Conservation (phyloP, 2,797 vertebrate genomes). For the Salmo trutta region DNA sequence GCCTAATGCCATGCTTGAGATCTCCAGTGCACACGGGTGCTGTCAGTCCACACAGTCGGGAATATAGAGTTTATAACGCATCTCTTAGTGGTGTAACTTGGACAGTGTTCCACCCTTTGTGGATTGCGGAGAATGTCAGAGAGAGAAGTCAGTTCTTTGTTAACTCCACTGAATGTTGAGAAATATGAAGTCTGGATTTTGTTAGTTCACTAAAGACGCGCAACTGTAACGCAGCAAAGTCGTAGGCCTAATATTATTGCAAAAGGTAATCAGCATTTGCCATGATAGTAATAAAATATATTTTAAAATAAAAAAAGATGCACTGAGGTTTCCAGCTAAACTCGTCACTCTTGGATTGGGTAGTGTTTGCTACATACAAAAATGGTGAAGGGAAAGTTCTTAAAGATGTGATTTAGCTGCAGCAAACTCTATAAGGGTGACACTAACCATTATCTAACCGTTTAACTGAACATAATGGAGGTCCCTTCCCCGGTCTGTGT, state of each 20-base stretch:
- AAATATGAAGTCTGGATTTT: slow-evolving; percentile 4
- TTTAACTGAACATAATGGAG: slow-evolving; percentile 18
- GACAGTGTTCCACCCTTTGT: slow-evolving; percentile 52
- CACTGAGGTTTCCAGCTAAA: slow-evolving; percentile 47
- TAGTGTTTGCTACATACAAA: slow-evolving; percentile 77
- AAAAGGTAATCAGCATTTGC: slow-evolving; percentile 59
- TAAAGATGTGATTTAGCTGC: slow-evolving; percentile 41
- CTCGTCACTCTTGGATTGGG: slow-evolving; percentile 69
- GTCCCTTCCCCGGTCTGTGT: slow-evolving; percentile 27
- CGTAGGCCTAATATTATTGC: slow-evolving; percentile 58
- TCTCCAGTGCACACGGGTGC: not conserved
- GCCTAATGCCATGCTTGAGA: not conserved
- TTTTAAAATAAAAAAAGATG: slow-evolving; percentile 19
- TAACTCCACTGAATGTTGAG: slow-evolving; percentile 47
- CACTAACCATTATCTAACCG: slow-evolving; percentile 41
- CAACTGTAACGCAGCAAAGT: slow-evolving; percentile 30
- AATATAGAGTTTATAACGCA: slow-evolving; percentile 48
- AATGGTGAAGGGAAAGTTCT: slow-evolving; percentile 30
- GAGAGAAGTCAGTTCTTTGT: slow-evolving; percentile 35
- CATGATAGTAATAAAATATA: slow-evolving; percentile 61
- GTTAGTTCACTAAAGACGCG: slow-evolving; percentile 25
- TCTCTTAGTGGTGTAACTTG: slow-evolving; percentile 59
- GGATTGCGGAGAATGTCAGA: slow-evolving; percentile 27
- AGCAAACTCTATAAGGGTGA: slow-evolving; percentile 45
- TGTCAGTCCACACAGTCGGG: not conserved